A percentile compares a stretch with the other conserved stretches of the same genome.
Evolutionary conservation across 2,888 invertebrate species (phyloP).

Genomic region (Phrixothrix hirtus): DNA sequence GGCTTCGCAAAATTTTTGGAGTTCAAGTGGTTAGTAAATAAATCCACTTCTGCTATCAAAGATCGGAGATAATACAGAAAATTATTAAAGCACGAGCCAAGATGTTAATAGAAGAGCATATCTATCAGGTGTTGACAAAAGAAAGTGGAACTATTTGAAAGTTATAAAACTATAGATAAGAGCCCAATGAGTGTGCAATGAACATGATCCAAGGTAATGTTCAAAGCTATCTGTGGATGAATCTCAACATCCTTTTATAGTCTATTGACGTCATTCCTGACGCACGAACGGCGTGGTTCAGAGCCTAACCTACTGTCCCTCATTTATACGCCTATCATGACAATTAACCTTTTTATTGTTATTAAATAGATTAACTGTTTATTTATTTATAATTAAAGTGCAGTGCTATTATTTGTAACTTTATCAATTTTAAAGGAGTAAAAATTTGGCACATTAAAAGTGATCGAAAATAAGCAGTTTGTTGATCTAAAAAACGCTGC

Average conservation of each 20-base stretch:
- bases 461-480: too few relatives aligned
- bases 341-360: conserved; percentile 31
- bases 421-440: too few relatives aligned
- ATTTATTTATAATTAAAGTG: too few relatives aligned
- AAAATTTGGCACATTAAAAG: too few relatives aligned
- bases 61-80: too few relatives aligned
- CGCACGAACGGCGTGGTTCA: conserved; percentile 36
- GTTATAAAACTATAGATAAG: conserved; percentile 4
- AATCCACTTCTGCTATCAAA: too few relatives aligned
- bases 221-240: conserved; percentile 27
- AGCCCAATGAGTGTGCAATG: conserved; percentile 20
- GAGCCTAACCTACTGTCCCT: conserved; percentile 30
- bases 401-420: too few relatives aligned
- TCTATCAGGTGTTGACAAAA: not conserved
- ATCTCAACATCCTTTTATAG: conserved; percentile 40
- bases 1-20: too few relatives aligned
- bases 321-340: conserved; percentile 22
- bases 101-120: too few relatives aligned
- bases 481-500: too few relatives aligned
- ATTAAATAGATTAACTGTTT: conserved; percentile 13
- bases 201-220: conserved; percentile 21
- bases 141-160: conserved; percentile 5
- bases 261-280: conserved; percentile 42
- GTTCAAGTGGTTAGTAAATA: too few relatives aligned
- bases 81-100: too few relatives aligned